Conservation (phyloP, 2,113 vertebrate genomes). For the Prietella phreatophila region DNA sequence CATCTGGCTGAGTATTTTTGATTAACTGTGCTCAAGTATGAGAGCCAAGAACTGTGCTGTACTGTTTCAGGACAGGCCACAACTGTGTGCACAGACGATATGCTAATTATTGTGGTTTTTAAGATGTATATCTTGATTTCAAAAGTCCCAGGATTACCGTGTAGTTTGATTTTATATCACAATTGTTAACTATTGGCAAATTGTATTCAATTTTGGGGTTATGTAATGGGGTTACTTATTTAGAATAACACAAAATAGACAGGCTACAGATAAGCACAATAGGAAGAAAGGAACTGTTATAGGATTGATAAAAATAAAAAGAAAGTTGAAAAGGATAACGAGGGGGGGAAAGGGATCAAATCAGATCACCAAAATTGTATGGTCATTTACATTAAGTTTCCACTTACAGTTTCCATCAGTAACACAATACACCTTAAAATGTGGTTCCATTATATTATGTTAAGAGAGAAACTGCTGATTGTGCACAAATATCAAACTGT, state of each 20-base stretch:
- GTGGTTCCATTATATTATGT: background rate
- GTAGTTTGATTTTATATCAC: slow-evolving; percentile 15
- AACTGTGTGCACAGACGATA: background rate
- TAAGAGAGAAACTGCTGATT: slow-evolving; percentile 12
- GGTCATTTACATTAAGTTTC: background rate
- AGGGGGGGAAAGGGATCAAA: background rate
- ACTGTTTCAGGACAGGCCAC: background rate
- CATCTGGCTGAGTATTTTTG: background rate
- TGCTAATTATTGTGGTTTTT: background rate
- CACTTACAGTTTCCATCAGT: background rate
- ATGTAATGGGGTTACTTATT: background rate
- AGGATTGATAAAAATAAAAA: background rate
- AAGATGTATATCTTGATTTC: background rate
- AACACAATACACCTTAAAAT: background rate
- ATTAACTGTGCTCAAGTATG: background rate
- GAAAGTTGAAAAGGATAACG: background rate
- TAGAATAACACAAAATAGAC: background rate
- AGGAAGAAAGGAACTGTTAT: background rate
- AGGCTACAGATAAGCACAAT: background rate
- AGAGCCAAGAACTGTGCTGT: background rate
- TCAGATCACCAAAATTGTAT: slow-evolving; percentile 2
- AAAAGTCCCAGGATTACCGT: slow-evolving; percentile 20
- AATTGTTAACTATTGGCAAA: slow-evolving; percentile 17
- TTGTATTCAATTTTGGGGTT: background rate
- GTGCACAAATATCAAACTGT: slow-evolving; percentile 29